Percentiles rank a stretch among this genome's conserved stretches.
Evolutionary conservation across 1,140 invertebrate genomes (phyloP).

Genomic region (Antheraea mylitta): DNA sequence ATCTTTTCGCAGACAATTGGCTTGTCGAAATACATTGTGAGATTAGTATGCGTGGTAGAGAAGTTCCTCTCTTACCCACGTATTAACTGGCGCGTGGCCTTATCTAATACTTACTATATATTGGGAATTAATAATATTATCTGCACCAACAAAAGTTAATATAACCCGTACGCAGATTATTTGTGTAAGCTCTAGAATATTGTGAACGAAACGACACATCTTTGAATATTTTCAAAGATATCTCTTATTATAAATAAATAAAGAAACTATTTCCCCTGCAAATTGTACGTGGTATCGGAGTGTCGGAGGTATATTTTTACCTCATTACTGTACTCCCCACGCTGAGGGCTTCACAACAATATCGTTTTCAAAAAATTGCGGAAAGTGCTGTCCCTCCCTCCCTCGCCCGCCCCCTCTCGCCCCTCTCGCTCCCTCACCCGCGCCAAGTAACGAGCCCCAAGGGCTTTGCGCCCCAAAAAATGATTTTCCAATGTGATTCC

Average conservation of each 20-base stretch:
- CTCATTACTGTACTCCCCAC: constrained; percentile 15
- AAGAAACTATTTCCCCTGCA: constrained; percentile 11
- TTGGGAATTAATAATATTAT: too few relatives aligned
- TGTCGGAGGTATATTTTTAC: constrained; percentile 17
- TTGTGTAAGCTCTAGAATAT: too few relatives aligned
- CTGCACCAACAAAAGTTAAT: too few relatives aligned
- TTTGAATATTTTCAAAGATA: too few relatives aligned
- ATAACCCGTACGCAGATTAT: too few relatives aligned
- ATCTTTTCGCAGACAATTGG: not conserved
- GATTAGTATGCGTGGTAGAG: too few relatives aligned
- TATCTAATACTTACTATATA: too few relatives aligned
- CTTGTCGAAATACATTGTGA: too few relatives aligned
- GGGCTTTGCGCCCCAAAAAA: constrained; percentile 16
- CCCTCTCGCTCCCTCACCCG: not conserved
- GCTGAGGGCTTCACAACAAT: constrained; percentile 16
- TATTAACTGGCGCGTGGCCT: too few relatives aligned
- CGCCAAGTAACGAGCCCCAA: constrained; percentile 16
- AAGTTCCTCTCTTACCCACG: too few relatives aligned
- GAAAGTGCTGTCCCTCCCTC: constrained; percentile 10
- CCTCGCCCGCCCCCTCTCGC: too few relatives aligned
- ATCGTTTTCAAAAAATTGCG: constrained; percentile 23
- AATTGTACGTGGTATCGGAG: constrained; percentile 12
- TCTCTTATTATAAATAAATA: constrained; percentile 3
- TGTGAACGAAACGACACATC: too few relatives aligned
- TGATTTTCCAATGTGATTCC: constrained; percentile 15